Evolutionary conservation across 2,113 vertebrate genomes (phyloP).

Genomic region (Diglossa brunneiventris): DNA sequence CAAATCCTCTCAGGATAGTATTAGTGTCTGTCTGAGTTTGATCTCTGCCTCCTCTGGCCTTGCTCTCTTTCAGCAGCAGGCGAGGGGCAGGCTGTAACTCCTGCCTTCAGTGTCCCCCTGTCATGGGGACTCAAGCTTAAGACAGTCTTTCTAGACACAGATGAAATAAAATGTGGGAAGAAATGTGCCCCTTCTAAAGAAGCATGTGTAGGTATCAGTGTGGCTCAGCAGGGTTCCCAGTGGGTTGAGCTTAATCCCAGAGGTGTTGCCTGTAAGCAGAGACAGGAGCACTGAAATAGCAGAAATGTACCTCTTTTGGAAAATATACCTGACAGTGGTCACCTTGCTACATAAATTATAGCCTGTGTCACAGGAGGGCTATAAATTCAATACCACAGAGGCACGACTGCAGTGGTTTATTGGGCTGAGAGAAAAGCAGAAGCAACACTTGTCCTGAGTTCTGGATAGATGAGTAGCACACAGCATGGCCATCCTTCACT

Average conservation of each 20-base stretch:
- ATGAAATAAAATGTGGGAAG: not conserved
- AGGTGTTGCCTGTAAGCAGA: not conserved
- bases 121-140: not conserved
- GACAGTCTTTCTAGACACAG: not conserved
- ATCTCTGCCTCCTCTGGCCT: not conserved
- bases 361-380: not conserved
- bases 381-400: not conserved
- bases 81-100: rapidly evolving
- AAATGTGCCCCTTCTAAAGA: not conserved
- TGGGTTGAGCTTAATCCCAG: not conserved
- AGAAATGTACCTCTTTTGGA: not conserved
- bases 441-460: not conserved
- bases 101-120: not conserved
- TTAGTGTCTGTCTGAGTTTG: not conserved
- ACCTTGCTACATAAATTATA: not conserved
- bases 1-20: not conserved
- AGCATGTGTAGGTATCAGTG: rapidly evolving
- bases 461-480: not conserved
- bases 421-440: not conserved
- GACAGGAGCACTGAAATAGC: not conserved
- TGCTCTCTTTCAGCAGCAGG: not conserved
- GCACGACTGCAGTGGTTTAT: not conserved
- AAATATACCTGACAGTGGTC: not conserved
- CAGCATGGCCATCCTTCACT: not conserved
- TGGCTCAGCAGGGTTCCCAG: not conserved